Evolutionary conservation across 2,797 vertebrate genomes (phyloP).

Genomic region (Chaetodon trifasciatus): DNA sequence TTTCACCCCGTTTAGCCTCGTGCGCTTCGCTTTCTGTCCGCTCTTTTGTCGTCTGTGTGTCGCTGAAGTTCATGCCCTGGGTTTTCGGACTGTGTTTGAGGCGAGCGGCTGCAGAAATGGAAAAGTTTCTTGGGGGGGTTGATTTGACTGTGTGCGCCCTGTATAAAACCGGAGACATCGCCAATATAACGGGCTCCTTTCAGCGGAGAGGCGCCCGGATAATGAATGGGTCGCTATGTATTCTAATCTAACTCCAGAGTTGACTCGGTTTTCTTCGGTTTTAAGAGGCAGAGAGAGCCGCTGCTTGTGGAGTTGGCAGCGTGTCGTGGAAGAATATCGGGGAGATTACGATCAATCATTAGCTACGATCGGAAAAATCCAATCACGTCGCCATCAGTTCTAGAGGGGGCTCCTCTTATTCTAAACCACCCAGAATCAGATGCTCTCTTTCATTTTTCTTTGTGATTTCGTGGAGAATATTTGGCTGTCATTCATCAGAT

Average conservation of each 20-base stretch:
- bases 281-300: conserved; percentile 38
- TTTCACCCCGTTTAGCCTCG: neutral
- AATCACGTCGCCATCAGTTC: neutral
- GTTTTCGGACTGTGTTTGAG: conserved; percentile 11
- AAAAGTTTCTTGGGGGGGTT: conserved; percentile 67
- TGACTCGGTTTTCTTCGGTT: conserved; percentile 46
- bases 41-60: neutral
- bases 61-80: conserved; percentile 51
- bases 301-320: neutral
- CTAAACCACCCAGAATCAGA: neutral
- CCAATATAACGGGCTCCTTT: conserved; percentile 81
- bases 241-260: conserved; percentile 66
- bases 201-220: conserved; percentile 68
- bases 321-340: neutral
- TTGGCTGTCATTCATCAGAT: conserved; percentile 44
- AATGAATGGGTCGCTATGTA: conserved; percentile 82
- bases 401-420: neutral
- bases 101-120: conserved; percentile 53
- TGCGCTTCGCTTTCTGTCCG: too few relatives aligned
- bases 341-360: neutral
- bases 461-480: conserved; percentile 3
- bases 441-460: neutral
- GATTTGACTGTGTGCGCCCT: conserved; percentile 39
- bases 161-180: conserved; percentile 65
- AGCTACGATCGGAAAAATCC: neutral